Evolutionary conservation across 1,140 invertebrate genomes (phyloP).

Genomic region (Polypedilum pembai): DNA sequence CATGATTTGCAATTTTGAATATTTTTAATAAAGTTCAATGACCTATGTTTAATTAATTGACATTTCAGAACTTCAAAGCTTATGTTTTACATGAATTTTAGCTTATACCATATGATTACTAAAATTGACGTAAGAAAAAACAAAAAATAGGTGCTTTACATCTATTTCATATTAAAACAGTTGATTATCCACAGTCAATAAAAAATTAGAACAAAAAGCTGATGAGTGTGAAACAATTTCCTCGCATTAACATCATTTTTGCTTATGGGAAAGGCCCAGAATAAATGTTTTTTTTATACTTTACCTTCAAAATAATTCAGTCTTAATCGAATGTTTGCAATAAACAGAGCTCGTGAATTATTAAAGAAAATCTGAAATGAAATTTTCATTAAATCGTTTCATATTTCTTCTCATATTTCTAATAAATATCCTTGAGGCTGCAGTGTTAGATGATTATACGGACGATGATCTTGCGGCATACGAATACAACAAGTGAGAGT

Average conservation of each 20-base stretch:
- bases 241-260: background rate
- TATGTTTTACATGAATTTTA: too few species aligned
- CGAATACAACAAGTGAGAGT: background rate
- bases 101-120: too few species aligned
- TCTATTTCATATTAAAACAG: too few species aligned
- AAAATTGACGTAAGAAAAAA: too few species aligned
- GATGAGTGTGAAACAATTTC: background rate
- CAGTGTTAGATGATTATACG: background rate
- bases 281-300: background rate
- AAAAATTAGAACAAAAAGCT: background rate
- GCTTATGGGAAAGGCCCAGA: background rate
- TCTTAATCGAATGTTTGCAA: background rate
- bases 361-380: background rate
- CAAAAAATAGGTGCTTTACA: too few species aligned
- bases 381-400: background rate
- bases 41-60: too few species aligned
- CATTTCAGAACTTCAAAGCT: too few species aligned
- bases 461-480: background rate
- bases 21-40: too few species aligned
- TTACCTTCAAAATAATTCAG: slow-evolving; percentile 18
- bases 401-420: background rate
- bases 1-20: too few species aligned
- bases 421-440: background rate
- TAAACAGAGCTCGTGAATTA: background rate
- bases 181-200: background rate